Base-by-base conservation (phyloP, 2,888 invertebrate species). In the Aphodius sticticus region DNA sequence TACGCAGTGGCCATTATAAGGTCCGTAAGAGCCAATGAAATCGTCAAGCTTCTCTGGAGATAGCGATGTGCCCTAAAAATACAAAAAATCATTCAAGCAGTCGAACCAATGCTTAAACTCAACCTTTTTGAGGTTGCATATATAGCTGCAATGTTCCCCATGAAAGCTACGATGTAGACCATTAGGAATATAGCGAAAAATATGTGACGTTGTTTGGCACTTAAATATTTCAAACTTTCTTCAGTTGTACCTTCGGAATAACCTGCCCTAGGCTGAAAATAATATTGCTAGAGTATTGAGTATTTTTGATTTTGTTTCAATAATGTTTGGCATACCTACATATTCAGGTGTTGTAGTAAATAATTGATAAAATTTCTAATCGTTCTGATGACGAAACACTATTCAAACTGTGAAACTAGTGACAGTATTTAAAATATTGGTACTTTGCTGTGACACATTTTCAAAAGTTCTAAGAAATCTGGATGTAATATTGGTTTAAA, bases 11-110 rank as follows among this genome's bases (percentile, higher is more conserved):
- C 86, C 77, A 86, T 90, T 69, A 90, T 81, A 16, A 91, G 85
- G 86, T 92, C 92, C 81, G 91, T 90, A 53, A 90, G 70, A n/a
- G 91, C 89, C 81, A 92, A 84, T 0, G 91, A 91, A 16, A 91
- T 88, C 6, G 91, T 87, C 78, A 90, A 91, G 53, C 87, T 87
- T 81, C 91, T 90, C 81, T 91, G 92, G 53, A 92, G 87, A n/a
- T 88, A 88, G n/a, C 91, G 87, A 77, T 90, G 86, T 79, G 91
- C 90, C 75, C 91, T 90, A 16, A 74, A 53, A 53, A 9, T 1
- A 53, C 12, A 53, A 53, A 53, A 2, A 53, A 2, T 12, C 1
- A 16, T 12, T 77, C 69, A 70, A 9, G 9, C 7, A 3, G 12
- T 53, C 12, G 53, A 53, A 53, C 12, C 53, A 53, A 2, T 9